Evolutionary conservation across 2,113 vertebrate genomes (phyloP).

Genomic region (Lates calcarifer): DNA sequence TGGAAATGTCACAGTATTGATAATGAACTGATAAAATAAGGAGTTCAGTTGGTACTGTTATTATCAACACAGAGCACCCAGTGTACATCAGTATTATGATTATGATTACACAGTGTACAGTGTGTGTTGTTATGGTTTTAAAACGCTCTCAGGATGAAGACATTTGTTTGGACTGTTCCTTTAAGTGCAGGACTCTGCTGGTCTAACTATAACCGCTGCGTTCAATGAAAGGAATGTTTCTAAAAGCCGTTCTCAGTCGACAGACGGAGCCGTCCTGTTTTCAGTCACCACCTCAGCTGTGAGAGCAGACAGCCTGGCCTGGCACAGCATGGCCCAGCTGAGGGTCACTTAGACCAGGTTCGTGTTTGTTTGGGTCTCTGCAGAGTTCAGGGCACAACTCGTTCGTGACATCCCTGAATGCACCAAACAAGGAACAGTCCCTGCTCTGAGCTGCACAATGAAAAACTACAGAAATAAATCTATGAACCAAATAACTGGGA

Average conservation of each 20-base stretch:
- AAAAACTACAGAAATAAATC: too few relatives aligned
- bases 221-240: slow-evolving; percentile 54
- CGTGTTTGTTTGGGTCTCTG: not conserved
- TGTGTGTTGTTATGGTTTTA: not conserved
- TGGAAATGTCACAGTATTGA: not conserved
- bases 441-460: too few relatives aligned
- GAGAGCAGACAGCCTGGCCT: not conserved
- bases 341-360: not conserved
- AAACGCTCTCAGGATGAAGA: not conserved
- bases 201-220: slow-evolving; percentile 39
- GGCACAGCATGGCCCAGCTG: not conserved
- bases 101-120: not conserved
- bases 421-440: too few relatives aligned
- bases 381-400: too few relatives aligned
- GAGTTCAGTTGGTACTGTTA: too few relatives aligned
- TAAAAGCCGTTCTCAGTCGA: slow-evolving; percentile 17
- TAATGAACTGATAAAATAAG: too few relatives aligned
- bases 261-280: slow-evolving; percentile 16
- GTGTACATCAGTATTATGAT: too few relatives aligned
- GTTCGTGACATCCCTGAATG: too few relatives aligned
- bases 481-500: too few relatives aligned
- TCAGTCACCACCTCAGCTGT: slow-evolving; percentile 20
- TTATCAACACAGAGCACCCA: too few relatives aligned
- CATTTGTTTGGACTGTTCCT: slow-evolving; percentile 28
- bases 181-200: slow-evolving; percentile 16